Base-by-base conservation (phyloP, 2,888 invertebrate genomes). In the Pemphredon lugubris region DNA sequence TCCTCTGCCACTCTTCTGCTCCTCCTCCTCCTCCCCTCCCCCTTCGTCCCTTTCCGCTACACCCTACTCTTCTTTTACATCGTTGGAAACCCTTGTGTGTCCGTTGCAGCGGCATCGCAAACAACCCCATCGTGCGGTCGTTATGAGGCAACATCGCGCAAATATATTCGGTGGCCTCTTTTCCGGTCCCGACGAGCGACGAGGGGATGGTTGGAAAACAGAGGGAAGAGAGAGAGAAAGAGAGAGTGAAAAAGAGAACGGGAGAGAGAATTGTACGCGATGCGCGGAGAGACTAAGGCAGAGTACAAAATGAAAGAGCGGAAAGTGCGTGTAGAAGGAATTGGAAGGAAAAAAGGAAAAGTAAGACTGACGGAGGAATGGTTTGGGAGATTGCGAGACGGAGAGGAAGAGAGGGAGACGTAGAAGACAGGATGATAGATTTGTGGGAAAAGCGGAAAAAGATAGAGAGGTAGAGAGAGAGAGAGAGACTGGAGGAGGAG, bases 41-140 rank as follows among this genome's bases (percentile, higher is more conserved):
- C 40, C 44, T 45, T 16, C 42, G 48, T 26, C 48, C 45, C 58
- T 63, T 50, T 48, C 44, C 53, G 60, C 39, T 37, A 50, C 50
- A 66, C 59, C 66, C 69, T 70, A 40, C 61, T 21, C 51, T 48
- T 18, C 55, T 69, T 50, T 30, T 40, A n/a, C 58, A 32, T 53
- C 61, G 44, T 34, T 34, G n/a, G 53, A 26, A 53, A 58, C 48
- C 59, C 53, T 57, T 65, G 57, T 57, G 26, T 32, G 65, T 58
- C 54, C 42, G 57, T 57, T 65, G 63, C 67, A 63, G 65, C 55
- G 30, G 44, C 51, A 54, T 45, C 39, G 77, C 66, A 73, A 55
- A 77, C 74, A 83, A 77, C 68, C 78, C 75, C 76, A 72, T 77
- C 78, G 66, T 55, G 53, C 58, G 68, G 76, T 79, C 77, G 77